These are phyloP conservation scores for Spea multiplicata DNA, from an alignment of 2,113 vertebrate genomes.

Conservation along the genomic window DNA sequence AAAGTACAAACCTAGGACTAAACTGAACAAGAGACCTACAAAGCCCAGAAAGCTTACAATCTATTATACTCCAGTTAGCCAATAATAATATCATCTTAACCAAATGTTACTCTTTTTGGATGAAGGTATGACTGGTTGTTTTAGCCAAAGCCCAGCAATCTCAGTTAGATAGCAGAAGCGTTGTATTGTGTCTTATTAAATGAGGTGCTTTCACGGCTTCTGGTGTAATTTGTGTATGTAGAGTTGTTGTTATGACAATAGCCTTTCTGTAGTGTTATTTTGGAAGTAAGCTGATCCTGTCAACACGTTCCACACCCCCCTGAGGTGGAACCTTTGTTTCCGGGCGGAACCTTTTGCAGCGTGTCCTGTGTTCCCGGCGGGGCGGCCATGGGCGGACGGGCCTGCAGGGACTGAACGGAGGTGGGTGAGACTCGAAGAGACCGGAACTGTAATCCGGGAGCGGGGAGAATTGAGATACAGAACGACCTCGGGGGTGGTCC, in stretches of 20 bases:
- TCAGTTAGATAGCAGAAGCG: no score
- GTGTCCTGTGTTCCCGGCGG: conserved; percentile 38
- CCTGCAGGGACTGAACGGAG: conserved; percentile 38
- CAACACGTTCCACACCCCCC: not conserved
- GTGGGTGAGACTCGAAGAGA: conserved; percentile 35
- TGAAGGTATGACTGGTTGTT: no score
- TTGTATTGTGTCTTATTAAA: not conserved
- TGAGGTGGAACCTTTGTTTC: conserved; percentile 36
- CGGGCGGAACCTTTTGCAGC: conserved; percentile 18
- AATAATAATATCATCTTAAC: no score
- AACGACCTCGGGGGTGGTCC: not conserved
- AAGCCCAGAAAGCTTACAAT: no score
- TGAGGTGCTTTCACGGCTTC: not conserved
- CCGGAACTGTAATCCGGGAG: conserved; percentile 33
- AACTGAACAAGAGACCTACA: no score
- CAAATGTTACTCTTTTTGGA: no score
- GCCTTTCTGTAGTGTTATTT: no score
- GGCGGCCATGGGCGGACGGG: conserved; percentile 29
- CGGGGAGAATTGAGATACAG: conserved; percentile 2
- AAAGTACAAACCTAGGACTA: no score
- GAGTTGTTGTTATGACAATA: no score
- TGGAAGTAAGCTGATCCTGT: no score
- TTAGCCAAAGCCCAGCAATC: no score
- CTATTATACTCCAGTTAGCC: no score
- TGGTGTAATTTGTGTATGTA: not conserved